Percentiles rank a stretch among this genome's conserved stretches.
Evolutionary conservation across 2,113 vertebrate species (phyloP).

Genomic region (Brachionichthys hirsutus): DNA sequence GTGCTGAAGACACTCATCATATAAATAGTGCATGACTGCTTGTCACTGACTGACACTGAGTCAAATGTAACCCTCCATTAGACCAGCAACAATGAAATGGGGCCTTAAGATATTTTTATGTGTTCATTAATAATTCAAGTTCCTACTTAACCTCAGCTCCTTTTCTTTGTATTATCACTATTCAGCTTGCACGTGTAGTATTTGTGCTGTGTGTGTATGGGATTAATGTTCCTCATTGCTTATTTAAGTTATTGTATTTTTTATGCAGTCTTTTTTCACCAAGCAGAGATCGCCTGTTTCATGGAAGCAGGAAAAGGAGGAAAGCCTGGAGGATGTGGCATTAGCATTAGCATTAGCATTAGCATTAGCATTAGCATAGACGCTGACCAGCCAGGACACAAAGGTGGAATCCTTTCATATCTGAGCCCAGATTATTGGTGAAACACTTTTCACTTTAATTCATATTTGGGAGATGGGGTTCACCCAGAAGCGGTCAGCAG

Average conservation of each 20-base stretch:
- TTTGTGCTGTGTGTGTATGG: conserved; percentile 40
- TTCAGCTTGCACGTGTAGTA: conserved; percentile 43
- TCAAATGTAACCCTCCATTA: conserved; percentile 17
- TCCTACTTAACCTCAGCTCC: conserved; percentile 62
- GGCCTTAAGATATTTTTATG: conserved; percentile 49
- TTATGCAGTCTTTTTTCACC: conserved; percentile 41
- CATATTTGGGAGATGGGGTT: too few species aligned
- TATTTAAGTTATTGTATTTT: conserved; percentile 69
- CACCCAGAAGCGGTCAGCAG: too few species aligned
- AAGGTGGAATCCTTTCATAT: too few species aligned
- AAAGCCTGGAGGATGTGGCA: not conserved
- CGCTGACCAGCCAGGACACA: too few species aligned
- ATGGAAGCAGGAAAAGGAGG: not conserved
- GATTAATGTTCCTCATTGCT: conserved; percentile 68
- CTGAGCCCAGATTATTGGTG: too few species aligned
- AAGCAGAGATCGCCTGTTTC: not conserved
- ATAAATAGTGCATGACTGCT: conserved; percentile 57
- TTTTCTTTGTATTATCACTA: conserved; percentile 67
- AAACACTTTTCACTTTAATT: too few species aligned
- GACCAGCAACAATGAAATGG: conserved; percentile 50
- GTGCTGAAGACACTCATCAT: conserved; percentile 22
- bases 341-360: too few species aligned
- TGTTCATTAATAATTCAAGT: conserved; percentile 57
- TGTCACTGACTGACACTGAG: conserved; percentile 43
- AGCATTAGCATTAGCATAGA: too few species aligned